Conservation (phyloP, 2,888 invertebrate genomes). For the Phyllotreta striolata region DNA sequence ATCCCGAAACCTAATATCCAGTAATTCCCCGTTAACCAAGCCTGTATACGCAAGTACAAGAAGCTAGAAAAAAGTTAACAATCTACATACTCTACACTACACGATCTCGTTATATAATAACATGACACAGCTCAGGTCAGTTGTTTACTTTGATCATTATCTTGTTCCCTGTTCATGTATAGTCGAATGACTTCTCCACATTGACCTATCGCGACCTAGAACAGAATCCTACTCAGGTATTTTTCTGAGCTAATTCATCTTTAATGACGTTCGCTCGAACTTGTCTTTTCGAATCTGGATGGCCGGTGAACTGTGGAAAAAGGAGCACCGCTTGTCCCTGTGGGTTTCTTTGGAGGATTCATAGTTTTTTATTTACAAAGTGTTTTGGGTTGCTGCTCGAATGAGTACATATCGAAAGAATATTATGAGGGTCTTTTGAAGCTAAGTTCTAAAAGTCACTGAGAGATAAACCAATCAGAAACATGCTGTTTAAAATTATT, state of each 20-base stretch:
- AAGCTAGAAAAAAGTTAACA: too few relatives aligned
- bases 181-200: constrained; percentile 15
- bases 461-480: not conserved
- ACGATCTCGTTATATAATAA: constrained; percentile 4
- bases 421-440: not conserved
- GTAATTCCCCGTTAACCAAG: too few relatives aligned
- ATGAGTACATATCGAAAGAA: not conserved
- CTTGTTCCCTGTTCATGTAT: constrained; percentile 15
- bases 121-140: constrained; percentile 5
- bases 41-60: too few relatives aligned
- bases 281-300: constrained; percentile 9
- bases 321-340: not conserved
- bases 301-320: constrained; percentile 13
- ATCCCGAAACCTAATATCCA: too few relatives aligned
- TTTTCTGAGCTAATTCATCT: constrained; percentile 12
- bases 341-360: not conserved
- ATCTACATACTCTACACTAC: not conserved
- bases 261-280: constrained; percentile 17
- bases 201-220: constrained; percentile 13
- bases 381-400: not conserved
- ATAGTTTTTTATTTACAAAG: constrained; percentile 8
- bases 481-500: too few relatives aligned
- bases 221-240: constrained; percentile 7
- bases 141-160: constrained; percentile 32
- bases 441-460: not conserved